These are phyloP conservation scores for Eclectus roratus DNA, from an alignment of 2,113 vertebrate genomes.

Conservation along the genomic window DNA sequence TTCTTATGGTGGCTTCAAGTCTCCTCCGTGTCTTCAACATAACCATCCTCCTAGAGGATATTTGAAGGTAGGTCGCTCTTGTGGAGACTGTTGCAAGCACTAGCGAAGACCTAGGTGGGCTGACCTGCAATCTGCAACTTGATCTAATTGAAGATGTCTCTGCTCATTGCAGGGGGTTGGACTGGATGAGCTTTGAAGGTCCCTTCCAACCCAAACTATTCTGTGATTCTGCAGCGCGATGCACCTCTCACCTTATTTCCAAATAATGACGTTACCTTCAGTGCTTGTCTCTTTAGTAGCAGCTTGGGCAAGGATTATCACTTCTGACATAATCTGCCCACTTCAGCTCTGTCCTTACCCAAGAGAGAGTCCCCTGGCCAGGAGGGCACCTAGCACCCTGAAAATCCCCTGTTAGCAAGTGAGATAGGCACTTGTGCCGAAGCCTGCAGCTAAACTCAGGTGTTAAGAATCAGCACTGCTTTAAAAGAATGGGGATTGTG, in stretches of 20 bases:
- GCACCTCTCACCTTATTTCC: not conserved
- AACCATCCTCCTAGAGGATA: not conserved
- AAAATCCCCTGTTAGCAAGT: not conserved
- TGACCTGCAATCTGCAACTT: not conserved
- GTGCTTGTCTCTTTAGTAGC: not conserved
- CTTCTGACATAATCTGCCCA: rapidly evolving
- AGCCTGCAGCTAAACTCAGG: not conserved
- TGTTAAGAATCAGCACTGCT: rapidly evolving
- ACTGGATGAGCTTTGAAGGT: not conserved
- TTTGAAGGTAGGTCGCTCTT: not conserved
- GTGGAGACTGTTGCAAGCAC: not conserved
- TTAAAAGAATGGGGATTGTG: not conserved
- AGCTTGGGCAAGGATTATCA: not conserved
- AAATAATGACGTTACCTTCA: not conserved
- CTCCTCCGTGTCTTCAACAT: not conserved
- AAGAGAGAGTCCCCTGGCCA: not conserved
- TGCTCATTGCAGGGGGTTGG: not conserved
- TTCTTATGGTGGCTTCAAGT: not conserved
- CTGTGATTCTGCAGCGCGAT: not conserved
- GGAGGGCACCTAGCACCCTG: no score
- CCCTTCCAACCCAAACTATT: not conserved
- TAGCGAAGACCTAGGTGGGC: rapidly evolving
- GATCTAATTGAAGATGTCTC: not conserved
- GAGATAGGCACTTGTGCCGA: not conserved
- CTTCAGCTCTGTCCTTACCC: not conserved